Conservation (phyloP, 1,140 invertebrate species). For the Pogonus chalceus region DNA sequence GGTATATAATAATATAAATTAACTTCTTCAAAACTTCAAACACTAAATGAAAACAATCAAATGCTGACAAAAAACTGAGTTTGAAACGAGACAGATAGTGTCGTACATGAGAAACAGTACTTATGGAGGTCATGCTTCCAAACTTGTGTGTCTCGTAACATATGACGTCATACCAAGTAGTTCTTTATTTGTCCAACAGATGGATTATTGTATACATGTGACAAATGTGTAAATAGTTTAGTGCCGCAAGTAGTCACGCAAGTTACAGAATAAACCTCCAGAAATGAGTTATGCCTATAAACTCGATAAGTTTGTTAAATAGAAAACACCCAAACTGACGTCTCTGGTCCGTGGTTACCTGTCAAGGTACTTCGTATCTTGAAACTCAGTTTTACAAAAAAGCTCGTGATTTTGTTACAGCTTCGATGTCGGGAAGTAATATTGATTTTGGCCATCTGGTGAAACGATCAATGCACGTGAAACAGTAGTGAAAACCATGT, state of each 20-base stretch:
- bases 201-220: constrained; percentile 33
- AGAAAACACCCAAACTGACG: constrained; percentile 16
- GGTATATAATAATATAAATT: no score
- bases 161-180: constrained; percentile 31
- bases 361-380: neutral
- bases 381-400: constrained; percentile 12
- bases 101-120: constrained; percentile 28
- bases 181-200: constrained; percentile 29
- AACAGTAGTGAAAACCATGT: constrained; percentile 25
- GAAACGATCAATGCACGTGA: constrained; percentile 37
- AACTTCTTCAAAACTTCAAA: neutral
- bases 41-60: neutral
- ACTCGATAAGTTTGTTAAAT: neutral
- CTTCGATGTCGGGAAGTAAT: constrained; percentile 33
- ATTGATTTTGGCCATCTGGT: constrained; percentile 38
- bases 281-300: neutral
- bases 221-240: constrained; percentile 28
- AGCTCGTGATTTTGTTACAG: constrained; percentile 27
- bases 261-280: no score
- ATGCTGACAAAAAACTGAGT: constrained; percentile 31
- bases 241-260: no score
- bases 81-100: constrained; percentile 23
- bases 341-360: neutral
- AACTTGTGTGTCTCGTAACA: constrained; percentile 25
- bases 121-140: constrained; percentile 28